Percentiles rank a stretch among this genome's conserved stretches.
Evolutionary conservation across 2,888 invertebrate genomes (phyloP).

Genomic region (Drosophila recens): DNA sequence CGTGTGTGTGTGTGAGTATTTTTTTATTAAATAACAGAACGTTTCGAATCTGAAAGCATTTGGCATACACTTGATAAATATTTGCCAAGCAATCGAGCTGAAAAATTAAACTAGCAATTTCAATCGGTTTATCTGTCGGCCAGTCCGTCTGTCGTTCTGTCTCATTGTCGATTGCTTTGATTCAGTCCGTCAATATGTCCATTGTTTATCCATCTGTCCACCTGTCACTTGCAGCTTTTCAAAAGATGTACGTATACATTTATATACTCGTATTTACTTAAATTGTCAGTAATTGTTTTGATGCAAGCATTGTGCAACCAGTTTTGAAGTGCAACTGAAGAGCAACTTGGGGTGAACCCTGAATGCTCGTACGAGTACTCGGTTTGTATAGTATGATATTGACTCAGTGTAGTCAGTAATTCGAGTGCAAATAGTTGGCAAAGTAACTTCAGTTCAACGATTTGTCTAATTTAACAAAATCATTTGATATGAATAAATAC

Average conservation of each 20-base stretch:
- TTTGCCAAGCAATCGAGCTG: constrained; percentile 76
- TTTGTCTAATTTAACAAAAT: constrained; percentile 41
- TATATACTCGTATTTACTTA: constrained; percentile 17
- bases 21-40: constrained; percentile 59
- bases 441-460: constrained; percentile 42
- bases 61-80: constrained; percentile 59
- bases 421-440: constrained; percentile 26
- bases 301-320: constrained; percentile 42
- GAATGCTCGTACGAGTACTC: constrained; percentile 19
- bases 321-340: constrained; percentile 32
- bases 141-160: not conserved
- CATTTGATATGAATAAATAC: constrained; percentile 49
- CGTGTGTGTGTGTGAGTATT: constrained; percentile 29
- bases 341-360: constrained; percentile 30
- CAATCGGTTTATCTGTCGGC: constrained; percentile 63
- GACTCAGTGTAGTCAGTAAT: constrained; percentile 23
- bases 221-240: constrained; percentile 15
- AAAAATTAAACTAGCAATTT: constrained; percentile 75
- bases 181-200: constrained; percentile 27
- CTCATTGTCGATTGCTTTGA: constrained; percentile 28
- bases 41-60: constrained; percentile 64
- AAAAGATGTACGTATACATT: constrained; percentile 7
- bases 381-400: constrained; percentile 27
- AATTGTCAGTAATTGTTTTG: constrained; percentile 46
- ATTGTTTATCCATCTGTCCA: constrained; percentile 13